A percentile compares a stretch with the other conserved stretches of the same genome.
phyloP scores from a whole-genome alignment of 2,113 vertebrate species.

The Camelus bactrianus region DNA sequence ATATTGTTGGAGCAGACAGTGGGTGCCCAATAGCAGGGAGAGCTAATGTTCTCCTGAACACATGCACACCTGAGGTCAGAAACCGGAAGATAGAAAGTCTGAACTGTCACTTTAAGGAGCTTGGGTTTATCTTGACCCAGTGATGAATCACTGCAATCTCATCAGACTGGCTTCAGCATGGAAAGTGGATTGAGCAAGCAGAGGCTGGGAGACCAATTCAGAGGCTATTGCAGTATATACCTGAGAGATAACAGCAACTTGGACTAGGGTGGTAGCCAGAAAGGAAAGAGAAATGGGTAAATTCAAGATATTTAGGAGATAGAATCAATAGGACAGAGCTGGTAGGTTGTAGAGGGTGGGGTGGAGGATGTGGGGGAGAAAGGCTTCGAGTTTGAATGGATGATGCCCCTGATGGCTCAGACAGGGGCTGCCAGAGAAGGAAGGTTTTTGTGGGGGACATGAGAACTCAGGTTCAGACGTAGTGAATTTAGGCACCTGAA shows the following conservation, averaged over 20 bases:
- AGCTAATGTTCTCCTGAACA: not conserved
- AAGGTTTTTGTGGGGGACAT: not conserved
- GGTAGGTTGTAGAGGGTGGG: not conserved
- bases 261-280: not conserved
- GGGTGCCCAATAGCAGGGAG: not conserved
- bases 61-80: not conserved
- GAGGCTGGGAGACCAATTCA: not conserved
- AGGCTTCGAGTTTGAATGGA: not conserved
- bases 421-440: not conserved
- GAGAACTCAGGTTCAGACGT: not conserved
- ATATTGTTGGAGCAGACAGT: not conserved
- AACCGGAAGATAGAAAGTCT: not conserved
- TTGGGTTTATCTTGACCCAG: not conserved
- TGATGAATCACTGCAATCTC: not conserved
- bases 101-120: not conserved
- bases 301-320: not conserved
- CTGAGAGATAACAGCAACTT: not conserved
- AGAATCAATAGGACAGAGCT: not conserved
- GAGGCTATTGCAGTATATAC: not conserved
- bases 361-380: not conserved
- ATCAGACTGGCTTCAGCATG: not conserved
- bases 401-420: not conserved
- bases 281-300: not conserved
- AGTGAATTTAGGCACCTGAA: not conserved
- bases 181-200: not conserved